A percentile compares a stretch with the other conserved stretches of the same genome.
These are phyloP conservation scores for Andrena camellia DNA, from an alignment of 2,888 invertebrate species.

Conservation along the genomic window DNA sequence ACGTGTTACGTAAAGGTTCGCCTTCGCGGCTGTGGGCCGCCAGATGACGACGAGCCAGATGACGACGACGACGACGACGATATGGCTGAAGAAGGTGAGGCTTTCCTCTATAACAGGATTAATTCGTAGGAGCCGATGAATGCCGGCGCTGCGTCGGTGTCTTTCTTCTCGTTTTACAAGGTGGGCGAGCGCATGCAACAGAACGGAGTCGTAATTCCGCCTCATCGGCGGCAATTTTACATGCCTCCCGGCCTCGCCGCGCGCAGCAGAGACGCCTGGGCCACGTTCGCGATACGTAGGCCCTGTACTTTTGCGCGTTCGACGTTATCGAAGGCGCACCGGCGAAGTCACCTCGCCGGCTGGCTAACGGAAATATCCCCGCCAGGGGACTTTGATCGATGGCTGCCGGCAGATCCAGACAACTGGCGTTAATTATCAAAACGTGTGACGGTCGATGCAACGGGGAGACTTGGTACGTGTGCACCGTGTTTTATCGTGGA, in stretches of 20 bases:
- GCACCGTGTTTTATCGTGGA: too few species aligned
- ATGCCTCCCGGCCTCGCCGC: not conserved
- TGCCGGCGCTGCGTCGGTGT: conserved; percentile 46
- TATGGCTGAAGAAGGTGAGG: conserved; percentile 68
- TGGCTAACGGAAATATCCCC: not conserved
- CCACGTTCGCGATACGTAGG: not conserved
- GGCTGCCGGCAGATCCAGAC: too few species aligned
- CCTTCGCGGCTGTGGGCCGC: conserved; percentile 51
- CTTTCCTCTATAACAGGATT: conserved; percentile 68
- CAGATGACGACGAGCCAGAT: conserved; percentile 37
- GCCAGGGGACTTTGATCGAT: not conserved
- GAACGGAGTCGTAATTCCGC: conserved; percentile 42
- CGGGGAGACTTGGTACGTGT: too few species aligned
- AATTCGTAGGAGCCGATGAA: conserved; percentile 66
- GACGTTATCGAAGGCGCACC: not conserved
- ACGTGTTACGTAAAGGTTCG: conserved; percentile 55
- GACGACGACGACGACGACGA: conserved; percentile 56
- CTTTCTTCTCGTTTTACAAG: conserved; percentile 50
- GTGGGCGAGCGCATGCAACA: conserved; percentile 51
- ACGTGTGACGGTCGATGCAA: too few species aligned
- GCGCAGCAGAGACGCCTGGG: not conserved
- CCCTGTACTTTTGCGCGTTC: not conserved
- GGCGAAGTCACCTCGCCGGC: not conserved
- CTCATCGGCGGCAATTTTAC: conserved; percentile 22
- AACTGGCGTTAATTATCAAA: too few species aligned